phyloP scores from a whole-genome alignment of 2,888 invertebrate species.

The Nebria brevicollis region DNA sequence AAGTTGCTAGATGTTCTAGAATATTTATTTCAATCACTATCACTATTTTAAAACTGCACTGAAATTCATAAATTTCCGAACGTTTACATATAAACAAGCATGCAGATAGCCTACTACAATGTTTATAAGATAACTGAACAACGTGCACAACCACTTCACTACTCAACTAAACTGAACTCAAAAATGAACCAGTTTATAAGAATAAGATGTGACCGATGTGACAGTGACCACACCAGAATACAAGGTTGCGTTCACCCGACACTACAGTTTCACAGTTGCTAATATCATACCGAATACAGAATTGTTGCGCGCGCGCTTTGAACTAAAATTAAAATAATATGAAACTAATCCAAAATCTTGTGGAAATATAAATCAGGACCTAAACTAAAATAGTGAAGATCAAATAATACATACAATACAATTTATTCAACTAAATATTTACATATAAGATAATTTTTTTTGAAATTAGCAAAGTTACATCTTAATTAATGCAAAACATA shows the following conservation, averaged over 20 bases:
- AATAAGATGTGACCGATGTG: too few relatives aligned
- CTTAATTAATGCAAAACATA: too few relatives aligned
- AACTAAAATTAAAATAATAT: too few relatives aligned
- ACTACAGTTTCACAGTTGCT: too few relatives aligned
- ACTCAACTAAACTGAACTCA: slow-evolving; percentile 25
- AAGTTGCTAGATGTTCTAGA: slow-evolving; percentile 19
- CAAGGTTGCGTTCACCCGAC: too few relatives aligned
- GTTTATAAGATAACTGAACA: neutral
- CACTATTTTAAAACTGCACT: slow-evolving; percentile 27
- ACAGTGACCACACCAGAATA: too few relatives aligned
- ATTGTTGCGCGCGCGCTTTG: too few relatives aligned
- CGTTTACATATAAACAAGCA: slow-evolving; percentile 29
- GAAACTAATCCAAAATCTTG: neutral
- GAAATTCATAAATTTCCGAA: slow-evolving; percentile 20
- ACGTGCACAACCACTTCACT: slow-evolving; percentile 12
- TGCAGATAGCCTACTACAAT: slow-evolving; percentile 25
- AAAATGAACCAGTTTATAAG: slow-evolving; percentile 4
- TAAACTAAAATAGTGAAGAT: neutral
- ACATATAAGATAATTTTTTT: too few relatives aligned
- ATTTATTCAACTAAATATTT: too few relatives aligned
- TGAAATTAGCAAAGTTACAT: too few relatives aligned
- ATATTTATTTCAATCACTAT: slow-evolving; percentile 28
- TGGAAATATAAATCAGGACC: neutral
- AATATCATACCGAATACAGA: too few relatives aligned
- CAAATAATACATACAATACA: neutral